Percentiles rank a stretch among this genome's conserved stretches.
phyloP scores from a whole-genome alignment of 2,888 invertebrate genomes.

The Mesorhabditis belari region DNA sequence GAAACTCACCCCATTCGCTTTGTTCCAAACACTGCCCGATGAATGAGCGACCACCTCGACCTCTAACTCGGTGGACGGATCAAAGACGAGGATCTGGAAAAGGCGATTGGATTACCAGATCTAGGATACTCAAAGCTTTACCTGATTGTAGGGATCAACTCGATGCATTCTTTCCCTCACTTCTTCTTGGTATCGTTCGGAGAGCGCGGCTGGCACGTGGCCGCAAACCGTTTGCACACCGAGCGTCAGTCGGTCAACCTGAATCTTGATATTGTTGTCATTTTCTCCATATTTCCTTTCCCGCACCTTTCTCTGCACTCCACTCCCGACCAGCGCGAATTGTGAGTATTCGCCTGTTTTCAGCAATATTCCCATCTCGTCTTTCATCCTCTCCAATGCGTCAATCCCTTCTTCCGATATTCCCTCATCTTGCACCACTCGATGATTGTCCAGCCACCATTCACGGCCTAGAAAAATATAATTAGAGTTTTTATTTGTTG shows the following conservation, averaged over 20 bases:
- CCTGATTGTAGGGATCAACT: conserved; percentile 44
- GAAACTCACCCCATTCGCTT: conserved; percentile 22
- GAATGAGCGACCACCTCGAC: conserved; percentile 45
- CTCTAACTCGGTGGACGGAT: conserved; percentile 47
- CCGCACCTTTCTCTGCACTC: conserved; percentile 46
- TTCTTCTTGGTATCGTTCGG: conserved; percentile 41
- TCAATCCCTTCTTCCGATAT: conserved; percentile 43
- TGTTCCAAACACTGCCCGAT: conserved; percentile 37
- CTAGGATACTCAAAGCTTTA: conserved; percentile 3
- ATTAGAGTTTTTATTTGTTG: not conserved
- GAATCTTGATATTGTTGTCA: not conserved
- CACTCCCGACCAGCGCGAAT: conserved; percentile 51
- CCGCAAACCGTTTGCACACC: conserved; percentile 52
- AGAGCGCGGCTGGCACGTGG: conserved; percentile 39
- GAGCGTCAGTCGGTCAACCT: conserved; percentile 49
- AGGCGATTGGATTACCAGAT: not conserved
- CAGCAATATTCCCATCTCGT: conserved; percentile 38
- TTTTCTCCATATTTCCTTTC: not conserved
- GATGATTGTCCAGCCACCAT: conserved; percentile 44
- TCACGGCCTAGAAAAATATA: conserved; percentile 30
- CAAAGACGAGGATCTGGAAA: conserved; percentile 38
- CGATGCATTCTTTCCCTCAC: conserved; percentile 45
- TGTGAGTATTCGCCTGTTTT: conserved; percentile 39
- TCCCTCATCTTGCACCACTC: conserved; percentile 48
- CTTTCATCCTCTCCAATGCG: conserved; percentile 40